phyloP scores from a whole-genome alignment of 2,888 invertebrate species.

The Phengaris alcon region DNA sequence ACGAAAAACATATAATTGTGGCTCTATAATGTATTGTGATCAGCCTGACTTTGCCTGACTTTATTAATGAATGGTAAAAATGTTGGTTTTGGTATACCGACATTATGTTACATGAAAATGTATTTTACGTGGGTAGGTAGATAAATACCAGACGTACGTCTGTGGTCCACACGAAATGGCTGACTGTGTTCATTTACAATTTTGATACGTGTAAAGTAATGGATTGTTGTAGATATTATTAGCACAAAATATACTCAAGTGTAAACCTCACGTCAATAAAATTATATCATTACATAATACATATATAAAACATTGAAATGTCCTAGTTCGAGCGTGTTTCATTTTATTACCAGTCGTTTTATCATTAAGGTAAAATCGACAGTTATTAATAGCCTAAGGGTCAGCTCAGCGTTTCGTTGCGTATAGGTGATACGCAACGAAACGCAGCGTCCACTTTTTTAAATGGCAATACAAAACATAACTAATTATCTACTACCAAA shows the following conservation, averaged over 20 bases:
- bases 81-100: neutral
- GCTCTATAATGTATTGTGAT: neutral
- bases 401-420: no score
- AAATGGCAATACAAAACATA: no score
- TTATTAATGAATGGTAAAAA: neutral
- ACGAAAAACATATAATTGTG: neutral
- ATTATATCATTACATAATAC: constrained; percentile 18
- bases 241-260: constrained; percentile 27
- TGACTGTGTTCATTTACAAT: constrained; percentile 28
- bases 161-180: constrained; percentile 2
- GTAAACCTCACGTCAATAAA: constrained; percentile 11
- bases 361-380: no score
- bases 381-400: no score
- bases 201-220: constrained; percentile 24
- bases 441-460: no score
- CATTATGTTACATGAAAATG: neutral
- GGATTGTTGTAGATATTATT: constrained; percentile 12
- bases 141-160: constrained; percentile 3
- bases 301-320: constrained; percentile 26
- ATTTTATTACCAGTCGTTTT: neutral
- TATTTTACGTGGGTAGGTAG: constrained; percentile 2
- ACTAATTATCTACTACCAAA: no score
- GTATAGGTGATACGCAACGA: no score
- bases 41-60: no score
- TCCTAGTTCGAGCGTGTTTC: neutral